A percentile compares a stretch with the other conserved stretches of the same genome.
phyloP scores from a whole-genome alignment of 2,113 vertebrate species.

The Tragelaphus imberbis region DNA sequence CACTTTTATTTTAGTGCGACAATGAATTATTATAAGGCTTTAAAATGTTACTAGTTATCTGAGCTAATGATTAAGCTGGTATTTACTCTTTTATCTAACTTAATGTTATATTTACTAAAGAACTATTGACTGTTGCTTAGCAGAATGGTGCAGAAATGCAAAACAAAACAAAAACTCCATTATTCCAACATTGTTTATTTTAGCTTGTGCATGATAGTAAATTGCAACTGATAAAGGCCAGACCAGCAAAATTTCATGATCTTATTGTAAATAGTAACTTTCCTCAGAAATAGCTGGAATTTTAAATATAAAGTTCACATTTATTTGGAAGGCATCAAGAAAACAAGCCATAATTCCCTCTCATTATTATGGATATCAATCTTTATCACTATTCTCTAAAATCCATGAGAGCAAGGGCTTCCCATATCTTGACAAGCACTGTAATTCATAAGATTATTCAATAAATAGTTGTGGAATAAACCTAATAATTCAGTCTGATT shows the following conservation, averaged over 20 bases:
- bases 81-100: not conserved
- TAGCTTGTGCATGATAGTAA: not conserved
- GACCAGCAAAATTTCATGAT: not conserved
- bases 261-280: not conserved
- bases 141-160: not conserved
- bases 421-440: not conserved
- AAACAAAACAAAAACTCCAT: not conserved
- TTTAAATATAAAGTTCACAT: not conserved
- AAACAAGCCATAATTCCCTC: not conserved
- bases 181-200: not conserved
- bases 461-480: conserved; percentile 5
- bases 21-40: not conserved
- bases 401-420: not conserved
- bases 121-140: not conserved
- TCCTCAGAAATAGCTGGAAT: not conserved
- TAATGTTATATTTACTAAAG: not conserved
- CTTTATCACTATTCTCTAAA: not conserved
- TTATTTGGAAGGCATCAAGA: not conserved
- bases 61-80: not conserved
- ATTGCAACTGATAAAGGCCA: not conserved
- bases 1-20: not conserved
- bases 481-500: not conserved
- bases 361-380: not conserved
- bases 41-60: not conserved
- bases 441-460: not conserved